Percentiles rank a stretch among this genome's conserved stretches.
phyloP scores from a whole-genome alignment of 2,797 vertebrate genomes.

The Etheostoma nigrum region DNA sequence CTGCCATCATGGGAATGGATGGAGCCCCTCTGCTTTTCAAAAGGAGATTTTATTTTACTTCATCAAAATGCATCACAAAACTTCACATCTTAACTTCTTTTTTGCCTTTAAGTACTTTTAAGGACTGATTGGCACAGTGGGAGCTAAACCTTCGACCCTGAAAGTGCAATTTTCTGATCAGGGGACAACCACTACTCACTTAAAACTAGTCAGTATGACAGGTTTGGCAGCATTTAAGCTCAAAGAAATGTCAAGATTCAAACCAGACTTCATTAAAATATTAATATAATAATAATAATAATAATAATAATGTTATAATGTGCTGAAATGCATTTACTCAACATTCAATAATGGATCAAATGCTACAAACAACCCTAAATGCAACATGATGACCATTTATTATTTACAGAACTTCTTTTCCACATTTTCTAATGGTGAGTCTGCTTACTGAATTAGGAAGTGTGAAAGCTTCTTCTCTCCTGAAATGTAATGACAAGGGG shows the following conservation, averaged over 20 bases:
- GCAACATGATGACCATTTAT: background rate
- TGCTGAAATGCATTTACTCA: background rate
- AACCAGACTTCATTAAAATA: background rate
- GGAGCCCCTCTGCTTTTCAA: background rate
- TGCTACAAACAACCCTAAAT: background rate
- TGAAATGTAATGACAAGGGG: conserved; percentile 20
- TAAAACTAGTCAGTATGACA: background rate
- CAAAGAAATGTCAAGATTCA: background rate
- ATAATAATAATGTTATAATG: background rate
- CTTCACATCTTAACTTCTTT: conserved; percentile 6
- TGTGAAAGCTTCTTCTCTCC: conserved; percentile 18
- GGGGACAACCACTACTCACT: background rate
- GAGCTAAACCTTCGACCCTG: conserved; percentile 13
- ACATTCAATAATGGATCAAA: background rate
- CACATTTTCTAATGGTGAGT: background rate
- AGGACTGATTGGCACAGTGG: background rate
- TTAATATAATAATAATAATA: too few relatives aligned
- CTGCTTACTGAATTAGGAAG: conserved; percentile 7
- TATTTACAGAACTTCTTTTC: background rate
- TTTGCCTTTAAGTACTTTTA: background rate
- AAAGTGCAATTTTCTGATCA: conserved; percentile 7
- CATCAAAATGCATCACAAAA: conserved; percentile 1
- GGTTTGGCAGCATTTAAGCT: background rate
- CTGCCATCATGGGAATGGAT: conserved; percentile 24
- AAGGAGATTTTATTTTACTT: conserved; percentile 28